Conservation (phyloP, 2,113 vertebrate species). For the Phalacrocorax pelagicus region DNA sequence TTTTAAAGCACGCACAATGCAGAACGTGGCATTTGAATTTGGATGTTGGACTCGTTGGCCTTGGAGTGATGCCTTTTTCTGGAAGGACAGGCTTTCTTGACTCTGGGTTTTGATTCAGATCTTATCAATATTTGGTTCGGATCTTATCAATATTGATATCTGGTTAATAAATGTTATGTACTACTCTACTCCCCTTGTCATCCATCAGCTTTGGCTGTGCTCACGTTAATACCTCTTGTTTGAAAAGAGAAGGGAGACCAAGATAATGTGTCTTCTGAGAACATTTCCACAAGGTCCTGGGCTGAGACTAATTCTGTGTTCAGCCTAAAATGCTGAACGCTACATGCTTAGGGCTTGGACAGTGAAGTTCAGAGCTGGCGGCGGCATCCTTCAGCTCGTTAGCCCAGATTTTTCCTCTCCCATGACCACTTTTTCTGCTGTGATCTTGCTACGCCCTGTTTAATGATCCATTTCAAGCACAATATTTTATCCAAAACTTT, state of each 20-base stretch:
- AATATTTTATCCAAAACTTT: not conserved
- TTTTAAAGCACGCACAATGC: not conserved
- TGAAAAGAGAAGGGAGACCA: not conserved
- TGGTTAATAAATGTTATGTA: fast-evolving
- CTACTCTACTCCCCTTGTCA: not conserved
- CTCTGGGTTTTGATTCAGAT: not conserved
- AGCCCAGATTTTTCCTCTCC: not conserved
- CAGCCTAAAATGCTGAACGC: not conserved
- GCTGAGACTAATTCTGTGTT: not conserved
- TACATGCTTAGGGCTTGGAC: fast-evolving
- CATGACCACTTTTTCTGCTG: not conserved
- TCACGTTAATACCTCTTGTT: not conserved
- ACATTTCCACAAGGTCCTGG: not conserved
- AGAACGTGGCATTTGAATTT: not conserved
- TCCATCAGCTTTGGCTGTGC: too few species aligned
- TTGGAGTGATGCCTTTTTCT: fast-evolving
- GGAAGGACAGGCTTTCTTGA: not conserved
- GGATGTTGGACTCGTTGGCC: not conserved
- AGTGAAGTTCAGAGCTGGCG: not conserved
- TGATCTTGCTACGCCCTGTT: not conserved
- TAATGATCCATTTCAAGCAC: not conserved
- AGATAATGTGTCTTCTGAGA: not conserved
- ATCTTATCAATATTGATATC: fast-evolving
- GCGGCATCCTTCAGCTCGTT: not conserved
- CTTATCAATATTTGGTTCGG: not conserved